These are phyloP conservation scores for Gerris lacustris DNA, from an alignment of 2,888 invertebrate species.

Conservation along the genomic window DNA sequence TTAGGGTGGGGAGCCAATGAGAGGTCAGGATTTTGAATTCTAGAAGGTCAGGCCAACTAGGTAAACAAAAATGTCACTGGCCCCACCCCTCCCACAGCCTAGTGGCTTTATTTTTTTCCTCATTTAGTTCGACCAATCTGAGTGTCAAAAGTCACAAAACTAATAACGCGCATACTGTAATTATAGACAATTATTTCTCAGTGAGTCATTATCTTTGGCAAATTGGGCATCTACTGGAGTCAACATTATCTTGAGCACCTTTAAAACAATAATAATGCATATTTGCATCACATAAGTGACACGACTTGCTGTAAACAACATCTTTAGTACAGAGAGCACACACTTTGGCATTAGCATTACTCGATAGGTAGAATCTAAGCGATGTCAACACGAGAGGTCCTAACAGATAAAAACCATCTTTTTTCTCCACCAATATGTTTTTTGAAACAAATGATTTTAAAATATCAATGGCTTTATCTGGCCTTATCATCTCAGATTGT, in stretches of 20 bases:
- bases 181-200: no score
- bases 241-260: background rate
- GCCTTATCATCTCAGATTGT: background rate
- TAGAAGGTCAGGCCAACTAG: no score
- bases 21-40: no score
- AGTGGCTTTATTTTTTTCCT: no score
- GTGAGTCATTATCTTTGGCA: background rate
- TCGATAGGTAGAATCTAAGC: background rate
- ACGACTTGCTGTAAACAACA: background rate
- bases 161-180: no score
- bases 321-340: background rate
- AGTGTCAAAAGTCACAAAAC: no score
- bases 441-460: background rate
- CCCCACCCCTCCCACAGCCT: no score
- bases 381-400: background rate
- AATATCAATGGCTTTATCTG: background rate
- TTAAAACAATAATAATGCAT: background rate
- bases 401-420: background rate
- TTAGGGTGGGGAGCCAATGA: no score
- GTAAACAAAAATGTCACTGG: no score
- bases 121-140: no score
- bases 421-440: background rate
- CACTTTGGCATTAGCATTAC: background rate
- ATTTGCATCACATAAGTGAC: background rate
- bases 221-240: background rate